Evolutionary conservation across 2,888 invertebrate species (phyloP).

Genomic region (Noctuana brunneofusca): DNA sequence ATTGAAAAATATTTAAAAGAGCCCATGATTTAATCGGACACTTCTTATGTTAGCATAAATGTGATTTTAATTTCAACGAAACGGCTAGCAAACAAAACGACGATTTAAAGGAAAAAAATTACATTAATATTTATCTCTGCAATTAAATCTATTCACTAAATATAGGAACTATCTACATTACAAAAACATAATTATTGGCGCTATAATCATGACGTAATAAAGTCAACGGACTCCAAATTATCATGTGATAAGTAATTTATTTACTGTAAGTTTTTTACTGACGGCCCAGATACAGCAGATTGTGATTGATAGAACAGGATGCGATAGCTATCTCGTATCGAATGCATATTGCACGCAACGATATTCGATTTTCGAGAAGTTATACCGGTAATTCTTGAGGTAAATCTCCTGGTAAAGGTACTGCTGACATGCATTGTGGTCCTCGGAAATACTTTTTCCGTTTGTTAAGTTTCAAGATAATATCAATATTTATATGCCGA

Average conservation of each 20-base stretch:
- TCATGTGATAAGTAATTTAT: conserved; percentile 45
- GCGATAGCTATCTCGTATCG: conserved; percentile 36
- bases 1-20: too few species aligned
- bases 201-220: conserved; percentile 43
- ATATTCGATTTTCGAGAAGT: conserved; percentile 10
- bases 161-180: conserved; percentile 28
- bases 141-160: conserved; percentile 23
- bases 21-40: too few species aligned
- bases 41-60: too few species aligned
- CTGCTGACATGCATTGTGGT: neutral
- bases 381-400: neutral
- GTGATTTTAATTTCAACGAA: neutral
- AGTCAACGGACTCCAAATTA: conserved; percentile 58
- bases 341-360: conserved; percentile 39
- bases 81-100: neutral
- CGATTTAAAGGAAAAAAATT: neutral
- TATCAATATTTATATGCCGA: neutral
- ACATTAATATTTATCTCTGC: neutral
- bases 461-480: neutral
- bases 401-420: neutral
- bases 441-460: neutral
- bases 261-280: conserved; percentile 44
- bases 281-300: conserved; percentile 50
- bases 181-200: conserved; percentile 40
- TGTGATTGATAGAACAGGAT: conserved; percentile 56